These are phyloP conservation scores for Fregetta grallaria DNA, from an alignment of 2,113 vertebrate species.

Conservation along the genomic window DNA sequence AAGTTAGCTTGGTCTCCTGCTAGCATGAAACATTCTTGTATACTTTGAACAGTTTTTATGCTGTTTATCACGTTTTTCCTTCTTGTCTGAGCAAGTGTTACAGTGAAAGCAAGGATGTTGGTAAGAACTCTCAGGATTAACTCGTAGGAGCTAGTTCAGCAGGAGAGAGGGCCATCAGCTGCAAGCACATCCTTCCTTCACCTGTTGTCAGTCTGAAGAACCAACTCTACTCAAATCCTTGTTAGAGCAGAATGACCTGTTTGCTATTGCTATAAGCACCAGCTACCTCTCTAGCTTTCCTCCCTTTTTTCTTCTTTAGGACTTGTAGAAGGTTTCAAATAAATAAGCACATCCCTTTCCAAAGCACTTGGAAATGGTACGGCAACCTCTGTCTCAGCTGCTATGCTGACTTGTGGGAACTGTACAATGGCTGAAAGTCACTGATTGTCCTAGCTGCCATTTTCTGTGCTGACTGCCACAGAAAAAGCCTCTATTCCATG, in stretches of 20 bases:
- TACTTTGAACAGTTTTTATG: not conserved
- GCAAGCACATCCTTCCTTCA: not conserved
- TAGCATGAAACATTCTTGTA: not conserved
- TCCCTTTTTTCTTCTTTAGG: not conserved
- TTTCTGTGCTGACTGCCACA: not conserved
- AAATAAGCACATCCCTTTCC: not conserved
- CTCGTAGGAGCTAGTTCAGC: not conserved
- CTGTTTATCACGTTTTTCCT: not conserved
- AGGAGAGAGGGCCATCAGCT: not conserved
- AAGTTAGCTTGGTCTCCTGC: not conserved
- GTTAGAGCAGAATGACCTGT: not conserved
- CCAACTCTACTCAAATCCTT: not conserved
- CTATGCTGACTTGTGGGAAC: not conserved
- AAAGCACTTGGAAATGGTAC: not conserved
- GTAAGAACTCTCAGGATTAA: not conserved
- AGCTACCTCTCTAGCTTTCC: not conserved
- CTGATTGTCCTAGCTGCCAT: not conserved
- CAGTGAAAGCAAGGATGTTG: not conserved
- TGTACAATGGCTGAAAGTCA: not conserved
- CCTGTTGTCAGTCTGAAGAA: not conserved
- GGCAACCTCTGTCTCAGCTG: not conserved
- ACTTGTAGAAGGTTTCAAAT: not conserved
- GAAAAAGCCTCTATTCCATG: not conserved
- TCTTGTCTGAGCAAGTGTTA: not conserved
- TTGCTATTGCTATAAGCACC: not conserved